Percentiles rank a stretch among this genome's conserved stretches.
These are phyloP conservation scores for Tryphoninae sp. DNA, from an alignment of 2,888 invertebrate genomes.

Conservation along the genomic window DNA sequence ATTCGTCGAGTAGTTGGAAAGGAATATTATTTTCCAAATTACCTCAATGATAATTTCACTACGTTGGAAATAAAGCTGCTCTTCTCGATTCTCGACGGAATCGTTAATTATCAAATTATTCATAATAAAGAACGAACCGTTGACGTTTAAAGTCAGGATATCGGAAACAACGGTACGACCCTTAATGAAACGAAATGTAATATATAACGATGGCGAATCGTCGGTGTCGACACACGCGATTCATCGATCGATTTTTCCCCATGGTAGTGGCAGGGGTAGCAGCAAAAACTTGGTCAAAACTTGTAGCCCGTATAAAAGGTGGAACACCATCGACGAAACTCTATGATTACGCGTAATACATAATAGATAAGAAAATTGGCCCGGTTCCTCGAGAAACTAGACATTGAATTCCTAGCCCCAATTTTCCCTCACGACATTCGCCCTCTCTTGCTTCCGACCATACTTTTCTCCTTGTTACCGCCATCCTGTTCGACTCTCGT, in stretches of 20 bases:
- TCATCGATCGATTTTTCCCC: slow-evolving; percentile 22
- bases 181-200: slow-evolving; percentile 15
- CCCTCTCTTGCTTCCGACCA: not conserved
- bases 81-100: not conserved
- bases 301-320: slow-evolving; percentile 31
- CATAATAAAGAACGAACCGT: not conserved
- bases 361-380: slow-evolving; percentile 56
- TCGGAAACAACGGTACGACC: not conserved
- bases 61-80: not conserved
- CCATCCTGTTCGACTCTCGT: not conserved
- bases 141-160: not conserved
- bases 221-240: slow-evolving; percentile 24
- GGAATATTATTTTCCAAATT: no score
- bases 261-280: not conserved
- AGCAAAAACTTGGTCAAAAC: slow-evolving; percentile 44
- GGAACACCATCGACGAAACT: slow-evolving; percentile 6
- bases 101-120: not conserved
- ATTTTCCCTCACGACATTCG: slow-evolving; percentile 2
- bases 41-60: not conserved
- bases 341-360: slow-evolving; percentile 50
- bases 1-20: no score
- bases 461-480: slow-evolving; percentile 7
- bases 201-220: slow-evolving; percentile 20
- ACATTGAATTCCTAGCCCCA: slow-evolving; percentile 26
- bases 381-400: slow-evolving; percentile 10